Percentiles rank a stretch among this genome's conserved stretches.
Conservation (phyloP, 2,797 vertebrate genomes). For the Sitta carolinensis region DNA sequence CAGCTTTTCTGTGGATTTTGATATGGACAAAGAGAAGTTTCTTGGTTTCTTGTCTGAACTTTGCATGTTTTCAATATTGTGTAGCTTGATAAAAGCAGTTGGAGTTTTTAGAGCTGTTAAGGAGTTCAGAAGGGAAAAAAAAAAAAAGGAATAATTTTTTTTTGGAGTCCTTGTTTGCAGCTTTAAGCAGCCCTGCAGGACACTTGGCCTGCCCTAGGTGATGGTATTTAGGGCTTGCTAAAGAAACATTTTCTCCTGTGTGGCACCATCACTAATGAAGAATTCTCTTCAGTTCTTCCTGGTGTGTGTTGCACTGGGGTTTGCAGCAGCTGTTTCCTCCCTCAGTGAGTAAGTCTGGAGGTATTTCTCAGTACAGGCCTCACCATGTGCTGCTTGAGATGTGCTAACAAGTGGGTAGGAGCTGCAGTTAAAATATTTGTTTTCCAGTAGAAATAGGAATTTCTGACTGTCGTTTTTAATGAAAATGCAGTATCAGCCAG, state of each 20-base stretch:
- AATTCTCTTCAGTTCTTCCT: not conserved
- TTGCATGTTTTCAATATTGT: not conserved
- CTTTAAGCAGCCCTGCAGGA: not conserved
- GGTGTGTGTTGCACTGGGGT: not conserved
- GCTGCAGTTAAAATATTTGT: not conserved
- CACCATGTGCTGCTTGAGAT: accelerated
- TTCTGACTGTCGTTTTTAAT: not conserved
- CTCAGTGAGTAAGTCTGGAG: not conserved
- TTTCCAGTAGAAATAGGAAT: not conserved
- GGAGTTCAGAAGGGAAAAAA: not conserved
- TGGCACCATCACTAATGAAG: not conserved
- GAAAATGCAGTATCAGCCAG: not conserved
- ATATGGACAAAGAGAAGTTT: not conserved
- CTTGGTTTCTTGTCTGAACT: not conserved
- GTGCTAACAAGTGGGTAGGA: not conserved
- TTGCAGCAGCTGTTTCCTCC: not conserved
- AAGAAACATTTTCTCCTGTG: not conserved
- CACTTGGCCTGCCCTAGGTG: not conserved
- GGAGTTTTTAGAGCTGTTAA: not conserved
- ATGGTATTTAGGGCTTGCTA: not conserved
- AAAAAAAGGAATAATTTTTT: not conserved
- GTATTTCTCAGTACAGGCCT: not conserved
- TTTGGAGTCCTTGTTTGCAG: not conserved
- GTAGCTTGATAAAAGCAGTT: not conserved
- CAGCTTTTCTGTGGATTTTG: not conserved